Evolutionary conservation across 2,113 vertebrate species (phyloP).

Genomic region (Nicator chloris): DNA sequence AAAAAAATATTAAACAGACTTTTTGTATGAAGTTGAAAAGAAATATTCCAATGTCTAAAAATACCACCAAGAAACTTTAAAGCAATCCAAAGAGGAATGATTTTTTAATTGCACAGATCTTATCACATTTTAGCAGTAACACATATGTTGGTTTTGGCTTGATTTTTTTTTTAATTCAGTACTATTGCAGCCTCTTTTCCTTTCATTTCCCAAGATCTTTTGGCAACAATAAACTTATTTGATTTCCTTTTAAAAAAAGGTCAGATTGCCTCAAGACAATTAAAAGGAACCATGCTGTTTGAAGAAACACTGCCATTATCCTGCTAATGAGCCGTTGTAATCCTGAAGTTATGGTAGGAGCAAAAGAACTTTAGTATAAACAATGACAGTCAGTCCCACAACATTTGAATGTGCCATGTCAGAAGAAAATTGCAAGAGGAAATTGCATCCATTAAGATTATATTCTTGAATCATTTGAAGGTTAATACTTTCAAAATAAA

Average conservation of each 20-base stretch:
- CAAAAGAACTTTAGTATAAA: background rate
- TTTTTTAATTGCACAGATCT: background rate
- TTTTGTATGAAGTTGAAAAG: background rate
- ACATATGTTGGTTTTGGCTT: background rate
- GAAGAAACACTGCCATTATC: slow-evolving; percentile 2
- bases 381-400: background rate
- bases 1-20: background rate
- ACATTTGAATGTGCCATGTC: background rate
- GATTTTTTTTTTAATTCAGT: background rate
- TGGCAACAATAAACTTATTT: background rate
- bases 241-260: background rate
- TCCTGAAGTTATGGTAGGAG: background rate
- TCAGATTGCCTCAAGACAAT: background rate
- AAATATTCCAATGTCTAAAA: background rate
- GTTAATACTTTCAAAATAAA: background rate
- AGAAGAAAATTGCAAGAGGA: background rate
- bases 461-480: background rate
- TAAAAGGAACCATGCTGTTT: background rate
- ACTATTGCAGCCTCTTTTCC: background rate
- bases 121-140: background rate
- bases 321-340: background rate
- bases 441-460: background rate
- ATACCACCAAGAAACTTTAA: background rate
- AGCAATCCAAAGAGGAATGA: background rate
- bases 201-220: background rate